Base-by-base conservation (phyloP, 2,113 vertebrate species). In the Xyliphius kryptos region DNA sequence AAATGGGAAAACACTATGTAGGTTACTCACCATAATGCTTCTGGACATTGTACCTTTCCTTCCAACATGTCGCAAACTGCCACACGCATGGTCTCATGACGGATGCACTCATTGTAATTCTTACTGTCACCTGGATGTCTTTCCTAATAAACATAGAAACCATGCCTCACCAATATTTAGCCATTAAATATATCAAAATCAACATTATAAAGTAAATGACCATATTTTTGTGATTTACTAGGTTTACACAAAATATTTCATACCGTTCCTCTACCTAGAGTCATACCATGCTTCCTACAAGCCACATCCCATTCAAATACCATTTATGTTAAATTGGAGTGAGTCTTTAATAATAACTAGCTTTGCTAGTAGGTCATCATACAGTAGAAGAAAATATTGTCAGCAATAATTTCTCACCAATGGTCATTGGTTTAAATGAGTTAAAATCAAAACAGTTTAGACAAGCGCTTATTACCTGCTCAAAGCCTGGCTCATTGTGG, bases 51-150 rank as follows among this genome's bases (percentile, higher is more conserved):
- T 65, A 94, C 91, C 63, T 93, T 97, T 0, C 96, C 95, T 60
- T 98, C 96, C 76, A 98, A 87, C 96, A 98, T 98, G 86, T 98
- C 96, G 8, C 96, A 98, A 69, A 98, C 96, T 0, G 96, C 96
- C 37, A 98, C 95, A 19, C 96, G 85, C 83, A 98, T 89, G 61
- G 94, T 96, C 77, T 98, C 96, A 3, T 98, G 96, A 51, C 94
- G 91, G 74, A 98, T 97, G 66, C 95, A 98, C 85, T 98, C 96
- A 0, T 98, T 98, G 72, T 98, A 98, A 80, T 96, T 97, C 85
- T 97, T 97, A 77, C 94, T 97, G 84, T 98, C 96, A 47, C 96
- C 96, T 0, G 95, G 93, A 81, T 98, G 96, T 46, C 94, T 90
- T 78, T 98, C 96, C 96, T 98, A 77, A 15, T 14, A 80, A 62